A percentile compares a stretch with the other conserved stretches of the same genome.
Conservation (phyloP, 2,797 vertebrate species). For the Acanthurus lineatus region DNA sequence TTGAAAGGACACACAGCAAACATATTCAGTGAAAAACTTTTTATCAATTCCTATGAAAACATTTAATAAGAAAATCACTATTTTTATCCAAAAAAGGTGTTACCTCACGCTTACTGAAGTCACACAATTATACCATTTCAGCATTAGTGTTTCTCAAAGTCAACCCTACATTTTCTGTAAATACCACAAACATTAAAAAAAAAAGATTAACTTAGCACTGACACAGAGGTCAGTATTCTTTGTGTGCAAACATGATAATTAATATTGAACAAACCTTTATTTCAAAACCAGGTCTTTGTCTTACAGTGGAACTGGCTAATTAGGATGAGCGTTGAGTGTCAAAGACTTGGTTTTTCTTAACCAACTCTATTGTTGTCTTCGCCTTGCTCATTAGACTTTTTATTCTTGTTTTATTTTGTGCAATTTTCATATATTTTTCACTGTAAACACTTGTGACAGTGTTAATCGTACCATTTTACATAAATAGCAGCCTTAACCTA, state of each 20-base stretch:
- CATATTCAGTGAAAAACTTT: constrained; percentile 2
- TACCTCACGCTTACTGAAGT: background rate
- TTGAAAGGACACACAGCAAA: background rate
- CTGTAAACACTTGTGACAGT: background rate
- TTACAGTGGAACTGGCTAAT: no score
- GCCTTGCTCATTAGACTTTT: background rate
- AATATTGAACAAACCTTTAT: background rate
- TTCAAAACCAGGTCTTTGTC: background rate
- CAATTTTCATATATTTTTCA: no score
- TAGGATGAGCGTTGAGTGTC: background rate
- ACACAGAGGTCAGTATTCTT: background rate
- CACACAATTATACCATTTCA: background rate
- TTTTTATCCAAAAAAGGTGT: background rate
- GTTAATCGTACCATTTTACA: background rate
- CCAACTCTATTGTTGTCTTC: background rate
- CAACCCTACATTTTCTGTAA: background rate
- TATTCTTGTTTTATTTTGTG: background rate
- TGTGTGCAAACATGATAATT: background rate
- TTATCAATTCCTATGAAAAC: constrained; percentile 30
- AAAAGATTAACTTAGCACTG: background rate
- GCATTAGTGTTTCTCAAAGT: constrained; percentile 12
- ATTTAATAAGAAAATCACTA: background rate
- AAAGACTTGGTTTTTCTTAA: background rate
- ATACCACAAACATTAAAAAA: background rate
- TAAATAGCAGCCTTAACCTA: background rate